Evolutionary conservation across 2,113 vertebrate species (phyloP), one percentile per base, ranked within the genome.

Genomic region (Hoplias malabaricus): DNA sequence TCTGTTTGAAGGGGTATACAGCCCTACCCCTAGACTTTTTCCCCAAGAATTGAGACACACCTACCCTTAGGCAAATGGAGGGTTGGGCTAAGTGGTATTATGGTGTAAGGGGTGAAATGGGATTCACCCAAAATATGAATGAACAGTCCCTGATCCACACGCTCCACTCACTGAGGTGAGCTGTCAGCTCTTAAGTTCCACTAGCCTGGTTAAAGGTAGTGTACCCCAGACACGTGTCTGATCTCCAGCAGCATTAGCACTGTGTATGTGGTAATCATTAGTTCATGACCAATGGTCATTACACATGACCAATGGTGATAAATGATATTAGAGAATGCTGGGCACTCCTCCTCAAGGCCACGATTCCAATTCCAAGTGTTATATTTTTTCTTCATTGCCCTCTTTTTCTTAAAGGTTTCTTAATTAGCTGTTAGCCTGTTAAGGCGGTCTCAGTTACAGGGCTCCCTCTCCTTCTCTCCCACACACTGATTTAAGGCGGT

Each of bases 371-470:
- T 50, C 42, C 46, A 57, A 5, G 62, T 12, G 12, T 25, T 27
- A 27, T 36, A 16, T 29, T 4, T 62, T 33, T 12, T 31, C 16
- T 5, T 50, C 16, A 50, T 50, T 72, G 2, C 40, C 42, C 38
- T 43, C 27, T 29, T 34, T 48, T 16, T 57, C 43, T 61, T 67
- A 38, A n/a, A 40, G 67, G 61, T 0, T n/a, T 84, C 66, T 80
- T 87, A 83, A 88, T 89, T 85, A 81, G 85, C 59, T 14, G 1
- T 40, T 46, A 61, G 59, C 82, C 87, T 36, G 16, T 86, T 76
- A 72, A 43, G 78, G 83, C 82, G 81, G 86, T 87, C 88, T 84
- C 83, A 80, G 85, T 90, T 90, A 88, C 88, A 83, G 77, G 42
- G 69, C 78, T 43, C 1, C 75, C 72, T 72, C 73, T 53, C 69